Percentiles rank a stretch among this genome's conserved stretches.
Conservation (phyloP, 1,140 invertebrate species). For the Nephotettix cincticeps region DNA sequence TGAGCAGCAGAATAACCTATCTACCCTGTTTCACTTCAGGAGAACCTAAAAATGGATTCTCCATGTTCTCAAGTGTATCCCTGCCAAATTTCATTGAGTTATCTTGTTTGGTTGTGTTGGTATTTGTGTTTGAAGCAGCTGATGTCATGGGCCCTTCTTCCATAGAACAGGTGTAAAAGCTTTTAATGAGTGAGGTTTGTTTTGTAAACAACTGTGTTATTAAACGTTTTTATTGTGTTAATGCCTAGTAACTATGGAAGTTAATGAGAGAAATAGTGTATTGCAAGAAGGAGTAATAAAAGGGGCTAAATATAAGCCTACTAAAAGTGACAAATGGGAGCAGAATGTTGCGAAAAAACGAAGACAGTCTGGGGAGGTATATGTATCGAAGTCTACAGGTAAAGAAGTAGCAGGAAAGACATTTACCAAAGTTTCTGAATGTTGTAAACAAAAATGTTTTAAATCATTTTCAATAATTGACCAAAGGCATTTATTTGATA, state of each 20-base stretch:
- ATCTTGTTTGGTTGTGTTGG: no score
- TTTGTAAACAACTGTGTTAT: not conserved
- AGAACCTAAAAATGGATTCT: no score
- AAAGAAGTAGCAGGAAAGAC: not conserved
- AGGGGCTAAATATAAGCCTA: not conserved
- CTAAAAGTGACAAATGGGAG: not conserved
- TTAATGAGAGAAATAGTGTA: not conserved
- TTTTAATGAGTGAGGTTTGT: not conserved
- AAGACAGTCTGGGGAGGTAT: not conserved
- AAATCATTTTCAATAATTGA: not conserved
- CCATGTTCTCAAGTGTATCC: no score
- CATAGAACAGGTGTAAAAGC: not conserved
- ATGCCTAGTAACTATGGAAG: not conserved
- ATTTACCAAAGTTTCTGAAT: not conserved
- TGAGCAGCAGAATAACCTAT: no score
- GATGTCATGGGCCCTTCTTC: not conserved
- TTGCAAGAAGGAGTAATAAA: not conserved
- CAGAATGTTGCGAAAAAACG: not conserved
- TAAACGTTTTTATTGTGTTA: not conserved
- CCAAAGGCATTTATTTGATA: not conserved
- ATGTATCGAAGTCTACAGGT: not conserved
- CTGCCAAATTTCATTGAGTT: no score
- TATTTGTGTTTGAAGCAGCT: not conserved
- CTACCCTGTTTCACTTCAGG: no score
- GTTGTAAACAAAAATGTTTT: not conserved